These are phyloP conservation scores for Callinectes sapidus DNA, from an alignment of 2,888 invertebrate species.

Conservation along the genomic window DNA sequence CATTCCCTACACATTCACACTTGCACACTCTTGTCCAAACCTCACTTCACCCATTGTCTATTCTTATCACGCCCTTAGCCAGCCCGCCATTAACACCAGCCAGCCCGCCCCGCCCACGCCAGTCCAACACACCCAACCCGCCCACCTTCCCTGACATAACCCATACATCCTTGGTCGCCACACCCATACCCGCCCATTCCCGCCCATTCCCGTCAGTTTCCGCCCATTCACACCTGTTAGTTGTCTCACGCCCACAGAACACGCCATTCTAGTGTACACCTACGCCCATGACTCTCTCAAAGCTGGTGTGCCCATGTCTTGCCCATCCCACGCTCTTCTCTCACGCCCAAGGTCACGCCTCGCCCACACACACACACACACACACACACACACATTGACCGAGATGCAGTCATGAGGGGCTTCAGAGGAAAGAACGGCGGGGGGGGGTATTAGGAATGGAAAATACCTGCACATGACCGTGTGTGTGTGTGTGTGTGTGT, in stretches of 20 bases:
- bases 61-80: background rate
- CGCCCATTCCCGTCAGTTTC: background rate
- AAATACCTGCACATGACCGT: background rate
- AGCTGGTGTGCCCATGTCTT: background rate
- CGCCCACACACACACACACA: slow-evolving; percentile 33
- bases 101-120: background rate
- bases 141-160: too few species aligned
- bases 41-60: background rate
- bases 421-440: background rate
- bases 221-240: background rate
- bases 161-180: background rate
- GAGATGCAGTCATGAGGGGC: background rate
- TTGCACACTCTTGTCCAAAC: background rate
- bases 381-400: slow-evolving; percentile 33
- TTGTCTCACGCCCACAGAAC: background rate
- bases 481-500: background rate
- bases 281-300: background rate
- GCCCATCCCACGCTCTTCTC: slow-evolving; percentile 11
- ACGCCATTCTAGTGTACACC: background rate
- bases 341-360: background rate
- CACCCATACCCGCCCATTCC: background rate
- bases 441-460: background rate
- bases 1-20: background rate
- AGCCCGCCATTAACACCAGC: background rate
- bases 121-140: background rate